A percentile compares a stretch with the other conserved stretches of the same genome.
phyloP scores from a whole-genome alignment of 2,797 vertebrate genomes.

The Emys orbicularis region DNA sequence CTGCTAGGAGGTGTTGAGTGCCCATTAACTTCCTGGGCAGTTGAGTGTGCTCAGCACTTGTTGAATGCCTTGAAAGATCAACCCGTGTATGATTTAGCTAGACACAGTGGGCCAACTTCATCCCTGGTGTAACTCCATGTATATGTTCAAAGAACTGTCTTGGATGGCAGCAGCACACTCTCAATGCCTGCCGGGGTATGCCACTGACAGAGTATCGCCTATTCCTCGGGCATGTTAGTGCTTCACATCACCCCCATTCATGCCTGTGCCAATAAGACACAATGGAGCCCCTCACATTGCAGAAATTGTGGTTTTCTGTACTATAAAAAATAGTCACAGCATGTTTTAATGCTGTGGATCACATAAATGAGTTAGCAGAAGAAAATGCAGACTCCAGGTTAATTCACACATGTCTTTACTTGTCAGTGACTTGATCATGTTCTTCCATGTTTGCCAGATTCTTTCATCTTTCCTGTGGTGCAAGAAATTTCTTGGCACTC shows the following conservation, averaged over 20 bases:
- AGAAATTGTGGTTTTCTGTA: slow-evolving; percentile 15
- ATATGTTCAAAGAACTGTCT: not conserved
- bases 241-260: not conserved
- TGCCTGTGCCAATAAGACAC: not conserved
- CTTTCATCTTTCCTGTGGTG: not conserved
- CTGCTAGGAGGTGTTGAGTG: not conserved
- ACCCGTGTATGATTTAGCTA: not conserved
- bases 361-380: slow-evolving; percentile 60
- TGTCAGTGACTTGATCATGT: slow-evolving; percentile 30
- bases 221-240: not conserved
- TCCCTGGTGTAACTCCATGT: not conserved
- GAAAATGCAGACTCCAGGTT: slow-evolving; percentile 44
- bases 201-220: not conserved
- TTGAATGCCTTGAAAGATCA: not conserved
- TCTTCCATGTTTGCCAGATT: slow-evolving; percentile 44
- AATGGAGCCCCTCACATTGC: not conserved
- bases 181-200: not conserved
- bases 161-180: not conserved
- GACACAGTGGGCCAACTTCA: not conserved
- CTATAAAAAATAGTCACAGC: slow-evolving; percentile 31
- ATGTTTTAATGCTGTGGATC: slow-evolving; percentile 10
- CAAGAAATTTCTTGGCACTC: not conserved
- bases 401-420: not conserved
- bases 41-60: not conserved
- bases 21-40: not conserved